phyloP scores from a whole-genome alignment of 1,140 invertebrate genomes.

The Temnothorax longispinosus region DNA sequence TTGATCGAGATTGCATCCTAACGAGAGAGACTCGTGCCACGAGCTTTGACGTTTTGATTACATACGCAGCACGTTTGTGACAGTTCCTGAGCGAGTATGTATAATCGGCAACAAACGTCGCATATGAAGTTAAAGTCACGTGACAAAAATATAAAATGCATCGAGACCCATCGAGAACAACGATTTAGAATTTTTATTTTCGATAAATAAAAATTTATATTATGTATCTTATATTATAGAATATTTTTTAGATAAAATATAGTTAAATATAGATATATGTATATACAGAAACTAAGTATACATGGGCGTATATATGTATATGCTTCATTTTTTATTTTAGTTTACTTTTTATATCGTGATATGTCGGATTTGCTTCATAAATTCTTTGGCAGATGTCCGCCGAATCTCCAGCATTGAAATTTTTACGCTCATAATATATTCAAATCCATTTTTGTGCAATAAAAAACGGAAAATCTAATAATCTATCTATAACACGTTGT shows the following conservation, averaged over 20 bases:
- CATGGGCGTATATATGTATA: too few species aligned
- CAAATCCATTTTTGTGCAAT: background rate
- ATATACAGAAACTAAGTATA: background rate
- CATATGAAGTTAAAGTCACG: background rate
- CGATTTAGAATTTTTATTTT: background rate
- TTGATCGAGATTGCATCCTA: slow-evolving; percentile 58
- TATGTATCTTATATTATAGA: background rate
- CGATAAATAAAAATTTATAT: background rate
- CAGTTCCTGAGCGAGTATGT: background rate
- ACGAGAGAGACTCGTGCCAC: slow-evolving; percentile 17
- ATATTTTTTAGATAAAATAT: background rate
- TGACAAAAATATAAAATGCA: slow-evolving; percentile 10
- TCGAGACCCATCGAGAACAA: background rate
- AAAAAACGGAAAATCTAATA: background rate
- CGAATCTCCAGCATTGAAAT: background rate
- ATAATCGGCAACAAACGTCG: slow-evolving; percentile 28
- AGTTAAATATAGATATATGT: too few species aligned
- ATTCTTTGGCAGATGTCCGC: background rate
- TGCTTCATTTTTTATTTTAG: background rate
- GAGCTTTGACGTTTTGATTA: slow-evolving; percentile 55
- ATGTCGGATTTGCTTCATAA: background rate
- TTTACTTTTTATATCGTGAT: background rate
- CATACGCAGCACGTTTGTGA: background rate
- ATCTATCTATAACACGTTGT: background rate
- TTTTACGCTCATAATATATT: background rate